Base-by-base conservation (phyloP, 2,113 vertebrate genomes). In the Bujurquina vittata region DNA sequence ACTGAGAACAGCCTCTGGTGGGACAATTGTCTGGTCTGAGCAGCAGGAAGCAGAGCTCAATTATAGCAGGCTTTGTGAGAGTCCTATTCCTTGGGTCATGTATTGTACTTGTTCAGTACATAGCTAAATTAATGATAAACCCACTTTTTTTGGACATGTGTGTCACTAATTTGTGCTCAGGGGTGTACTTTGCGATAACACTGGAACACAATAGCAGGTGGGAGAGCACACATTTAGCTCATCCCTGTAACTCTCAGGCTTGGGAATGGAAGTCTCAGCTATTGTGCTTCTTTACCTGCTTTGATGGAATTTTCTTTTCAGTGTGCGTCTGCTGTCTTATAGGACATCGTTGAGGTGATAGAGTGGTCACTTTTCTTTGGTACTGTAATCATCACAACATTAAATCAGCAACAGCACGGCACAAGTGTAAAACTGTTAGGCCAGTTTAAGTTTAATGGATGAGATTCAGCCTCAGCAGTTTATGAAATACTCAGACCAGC, bases 121-220 rank as follows among this genome's bases (percentile, higher is more conserved):
- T 26, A 18, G 67, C 26, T 58, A 77, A 86, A 75, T 72, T 10
- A 83, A 86, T 74, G 76, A 88, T 83, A 83, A 87, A 75, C 33
- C 49, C 67, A 86, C 65, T 80, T 86, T 87, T 87, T 62, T 59
- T 72, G 75, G 81, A 83, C 91, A 79, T 85, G 57, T 22, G 4
- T 83, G 62, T 75, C 73, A 49, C 77, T 77, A 69, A 88, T 87
- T 90, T 83, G 73, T 80, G 67, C 69, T 74, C 29, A 20, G 33
- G 77, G 73, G 75, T 87, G 87, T 75, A 63, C 65, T 40, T 59
- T 76, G 80, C 59, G 90, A 92, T 92, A 89, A 91, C 86, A 81
- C 73, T 31, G 60, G 6, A 75, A 54, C 77, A 91, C 86, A 93
- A 85, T 87, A 63, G 57, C 43, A 73, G 23, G 26, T n/a, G 10